Percentiles rank a stretch among this genome's conserved stretches.
Evolutionary conservation across 1,140 invertebrate genomes (phyloP).

Genomic region (Caligus rogercresseyi): DNA sequence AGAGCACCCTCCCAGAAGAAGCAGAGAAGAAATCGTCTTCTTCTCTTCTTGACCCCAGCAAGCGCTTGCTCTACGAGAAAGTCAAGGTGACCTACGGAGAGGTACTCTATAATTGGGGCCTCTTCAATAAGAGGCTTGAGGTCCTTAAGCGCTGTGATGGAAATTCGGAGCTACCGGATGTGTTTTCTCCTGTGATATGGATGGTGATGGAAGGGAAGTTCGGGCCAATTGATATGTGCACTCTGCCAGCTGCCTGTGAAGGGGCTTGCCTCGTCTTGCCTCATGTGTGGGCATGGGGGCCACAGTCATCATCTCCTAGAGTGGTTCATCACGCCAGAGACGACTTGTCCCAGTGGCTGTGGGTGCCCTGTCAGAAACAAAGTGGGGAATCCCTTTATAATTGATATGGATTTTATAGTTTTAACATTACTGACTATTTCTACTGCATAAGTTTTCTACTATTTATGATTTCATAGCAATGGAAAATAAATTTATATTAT

Average conservation of each 20-base stretch:
- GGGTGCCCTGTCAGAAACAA: not conserved
- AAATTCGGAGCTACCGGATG: not conserved
- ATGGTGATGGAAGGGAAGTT: not conserved
- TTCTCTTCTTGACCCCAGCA: not conserved
- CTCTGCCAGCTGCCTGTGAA: not conserved
- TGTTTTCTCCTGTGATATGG: not conserved
- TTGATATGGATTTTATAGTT: not conserved
- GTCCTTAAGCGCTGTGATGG: not conserved
- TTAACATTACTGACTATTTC: no score
- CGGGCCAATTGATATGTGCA: not conserved
- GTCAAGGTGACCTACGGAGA: not conserved
- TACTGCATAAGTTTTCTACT: no score
- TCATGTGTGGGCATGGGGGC: not conserved
- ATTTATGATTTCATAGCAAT: no score
- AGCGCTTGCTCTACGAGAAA: not conserved
- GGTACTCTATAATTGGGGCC: not conserved
- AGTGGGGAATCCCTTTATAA: not conserved
- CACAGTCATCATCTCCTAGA: not conserved
- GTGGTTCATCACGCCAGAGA: not conserved
- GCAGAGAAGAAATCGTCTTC: not conserved
- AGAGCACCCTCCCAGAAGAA: not conserved
- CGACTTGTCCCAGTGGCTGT: not conserved
- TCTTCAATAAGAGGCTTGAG: not conserved
- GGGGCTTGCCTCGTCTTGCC: not conserved
- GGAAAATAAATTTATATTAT: no score